These are phyloP conservation scores for Psophia crepitans DNA, from an alignment of 2,113 vertebrate genomes.

Conservation along the genomic window DNA sequence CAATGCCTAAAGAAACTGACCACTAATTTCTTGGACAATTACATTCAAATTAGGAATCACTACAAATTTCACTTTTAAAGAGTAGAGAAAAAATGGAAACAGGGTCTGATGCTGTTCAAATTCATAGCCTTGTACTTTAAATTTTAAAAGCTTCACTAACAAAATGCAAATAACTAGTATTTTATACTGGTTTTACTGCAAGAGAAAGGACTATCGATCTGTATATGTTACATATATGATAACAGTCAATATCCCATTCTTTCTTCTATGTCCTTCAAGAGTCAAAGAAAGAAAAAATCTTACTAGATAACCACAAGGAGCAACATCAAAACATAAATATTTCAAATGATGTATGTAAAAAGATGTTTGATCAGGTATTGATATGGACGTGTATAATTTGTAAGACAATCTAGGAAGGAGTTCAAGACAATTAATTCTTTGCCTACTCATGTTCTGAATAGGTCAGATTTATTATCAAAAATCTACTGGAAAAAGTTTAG, in stretches of 20 bases:
- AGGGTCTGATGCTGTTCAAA: neutral
- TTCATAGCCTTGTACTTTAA: neutral
- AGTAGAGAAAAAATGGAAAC: neutral
- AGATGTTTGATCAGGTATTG: neutral
- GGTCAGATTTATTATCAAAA: neutral
- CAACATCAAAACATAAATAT: neutral
- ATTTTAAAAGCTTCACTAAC: neutral
- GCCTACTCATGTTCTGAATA: neutral
- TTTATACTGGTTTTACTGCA: neutral
- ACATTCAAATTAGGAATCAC: neutral
- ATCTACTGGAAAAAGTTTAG: neutral
- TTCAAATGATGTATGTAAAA: neutral
- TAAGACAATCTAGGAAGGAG: neutral
- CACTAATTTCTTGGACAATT: neutral
- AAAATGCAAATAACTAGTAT: neutral
- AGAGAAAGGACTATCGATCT: neutral
- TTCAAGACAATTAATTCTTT: neutral
- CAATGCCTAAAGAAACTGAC: neutral
- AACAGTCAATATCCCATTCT: neutral
- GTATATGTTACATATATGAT: neutral
- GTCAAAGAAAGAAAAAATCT: neutral
- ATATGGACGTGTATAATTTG: neutral
- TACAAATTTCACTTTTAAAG: neutral
- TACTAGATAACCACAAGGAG: neutral
- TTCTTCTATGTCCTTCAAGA: neutral